phyloP scores from a whole-genome alignment of 2,888 invertebrate species.

The Drosophila recens region DNA sequence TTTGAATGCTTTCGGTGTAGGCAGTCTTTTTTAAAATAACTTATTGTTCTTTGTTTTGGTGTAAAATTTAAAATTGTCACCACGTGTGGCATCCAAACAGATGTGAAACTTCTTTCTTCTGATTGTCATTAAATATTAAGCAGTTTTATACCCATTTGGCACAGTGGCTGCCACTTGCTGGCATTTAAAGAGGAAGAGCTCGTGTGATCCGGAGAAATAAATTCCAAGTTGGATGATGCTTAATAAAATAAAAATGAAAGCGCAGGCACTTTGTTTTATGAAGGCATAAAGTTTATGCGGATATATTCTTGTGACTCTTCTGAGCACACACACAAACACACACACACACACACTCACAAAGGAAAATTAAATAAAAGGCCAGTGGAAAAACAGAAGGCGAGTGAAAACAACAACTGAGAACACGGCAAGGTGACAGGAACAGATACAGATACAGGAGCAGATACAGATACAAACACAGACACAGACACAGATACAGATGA shows the following conservation, averaged over 20 bases:
- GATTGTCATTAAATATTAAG: slow-evolving; percentile 43
- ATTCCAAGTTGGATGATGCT: slow-evolving; percentile 44
- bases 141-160: slow-evolving; percentile 16
- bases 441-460: slow-evolving; percentile 8
- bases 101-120: background rate
- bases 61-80: slow-evolving; percentile 2
- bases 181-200: slow-evolving; percentile 7
- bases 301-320: slow-evolving; percentile 32
- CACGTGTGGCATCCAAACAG: background rate
- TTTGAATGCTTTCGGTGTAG: no score
- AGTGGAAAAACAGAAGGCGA: slow-evolving; percentile 12
- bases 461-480: slow-evolving; percentile 13
- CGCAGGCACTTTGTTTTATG: slow-evolving; percentile 55
- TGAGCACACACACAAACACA: slow-evolving; percentile 16
- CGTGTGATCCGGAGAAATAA: slow-evolving; percentile 33
- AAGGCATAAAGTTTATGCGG: slow-evolving; percentile 52
- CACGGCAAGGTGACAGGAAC: slow-evolving; percentile 35
- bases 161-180: slow-evolving; percentile 18
- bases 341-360: slow-evolving; percentile 31
- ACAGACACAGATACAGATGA: slow-evolving; percentile 61
- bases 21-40: background rate
- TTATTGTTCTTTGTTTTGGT: background rate
- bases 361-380: slow-evolving; percentile 60
- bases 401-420: slow-evolving; percentile 17
- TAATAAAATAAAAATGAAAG: slow-evolving; percentile 56